Evolutionary conservation across 2,888 invertebrate genomes (phyloP).

Genomic region (Mesorhabditis sp.): DNA sequence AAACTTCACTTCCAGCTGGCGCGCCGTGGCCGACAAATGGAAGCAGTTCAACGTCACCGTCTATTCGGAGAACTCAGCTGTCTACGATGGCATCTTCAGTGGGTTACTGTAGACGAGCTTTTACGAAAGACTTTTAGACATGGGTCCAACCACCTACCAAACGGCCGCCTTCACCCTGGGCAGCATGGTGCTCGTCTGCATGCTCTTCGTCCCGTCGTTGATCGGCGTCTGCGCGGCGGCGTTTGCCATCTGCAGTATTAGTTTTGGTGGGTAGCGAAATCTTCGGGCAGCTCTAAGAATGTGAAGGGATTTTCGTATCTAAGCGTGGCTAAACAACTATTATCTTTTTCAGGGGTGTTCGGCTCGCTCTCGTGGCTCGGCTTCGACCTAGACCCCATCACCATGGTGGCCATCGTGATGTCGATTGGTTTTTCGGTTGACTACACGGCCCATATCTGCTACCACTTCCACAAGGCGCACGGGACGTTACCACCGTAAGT

Average conservation of each 20-base stretch:
- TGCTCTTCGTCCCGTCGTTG: constrained; percentile 24
- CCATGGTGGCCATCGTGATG: constrained; percentile 29
- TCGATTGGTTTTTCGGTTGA: constrained; percentile 31
- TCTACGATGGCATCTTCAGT: constrained; percentile 23
- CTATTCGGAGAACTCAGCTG: constrained; percentile 21
- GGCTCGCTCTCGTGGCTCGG: constrained; percentile 22
- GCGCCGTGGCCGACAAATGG: constrained; percentile 20
- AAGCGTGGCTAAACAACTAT: not conserved
- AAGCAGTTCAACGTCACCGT: constrained; percentile 28
- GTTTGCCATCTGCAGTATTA: constrained; percentile 23
- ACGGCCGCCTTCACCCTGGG: constrained; percentile 22
- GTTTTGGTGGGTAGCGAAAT: constrained; percentile 14
- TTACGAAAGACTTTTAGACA: constrained; percentile 1
- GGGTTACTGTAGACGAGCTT: not conserved
- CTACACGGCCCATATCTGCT: constrained; percentile 30
- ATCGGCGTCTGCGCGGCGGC: constrained; percentile 23
- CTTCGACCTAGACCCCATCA: constrained; percentile 26
- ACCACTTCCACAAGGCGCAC: constrained; percentile 24
- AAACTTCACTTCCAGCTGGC: constrained; percentile 16
- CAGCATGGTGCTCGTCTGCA: constrained; percentile 27
- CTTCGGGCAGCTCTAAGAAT: not conserved
- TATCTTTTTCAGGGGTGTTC: constrained; percentile 19
- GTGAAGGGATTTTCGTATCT: not conserved
- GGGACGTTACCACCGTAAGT: constrained; percentile 13
- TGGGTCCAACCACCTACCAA: constrained; percentile 11